Conservation (phyloP, 2,888 invertebrate genomes). For the Lasioglossum calceatum region DNA sequence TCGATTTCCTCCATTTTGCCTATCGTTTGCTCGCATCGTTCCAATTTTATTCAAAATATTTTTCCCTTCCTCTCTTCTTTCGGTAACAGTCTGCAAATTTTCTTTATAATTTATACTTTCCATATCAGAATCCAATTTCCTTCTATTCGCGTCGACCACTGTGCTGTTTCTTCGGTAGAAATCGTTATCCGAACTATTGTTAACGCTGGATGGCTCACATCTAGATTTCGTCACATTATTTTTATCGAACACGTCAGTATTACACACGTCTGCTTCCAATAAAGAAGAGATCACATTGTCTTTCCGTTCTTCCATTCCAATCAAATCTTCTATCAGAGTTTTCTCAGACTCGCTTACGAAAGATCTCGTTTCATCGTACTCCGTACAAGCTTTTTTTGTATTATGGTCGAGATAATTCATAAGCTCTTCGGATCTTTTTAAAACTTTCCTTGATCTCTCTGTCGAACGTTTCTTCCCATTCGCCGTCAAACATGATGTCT, state of each 20-base stretch:
- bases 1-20: background rate
- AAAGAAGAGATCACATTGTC: background rate
- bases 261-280: rapidly evolving
- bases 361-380: background rate
- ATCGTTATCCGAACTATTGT: background rate
- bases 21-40: background rate
- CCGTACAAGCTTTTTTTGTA: background rate
- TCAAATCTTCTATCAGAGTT: background rate
- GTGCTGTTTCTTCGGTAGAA: background rate
- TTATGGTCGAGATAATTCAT: background rate
- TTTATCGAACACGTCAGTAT: background rate
- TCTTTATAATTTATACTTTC: background rate
- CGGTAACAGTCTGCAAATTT: background rate
- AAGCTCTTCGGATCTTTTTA: background rate
- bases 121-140: background rate
- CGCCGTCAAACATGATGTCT: background rate
- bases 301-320: background rate
- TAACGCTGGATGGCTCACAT: background rate
- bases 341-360: background rate
- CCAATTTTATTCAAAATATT: background rate
- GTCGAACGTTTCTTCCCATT: background rate
- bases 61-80: background rate
- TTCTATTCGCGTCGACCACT: background rate
- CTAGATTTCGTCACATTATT: background rate
- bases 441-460: background rate